Percentiles rank a stretch among this genome's conserved stretches.
Conservation (phyloP, 1,140 invertebrate species). For the Tetraneura akinire region DNA sequence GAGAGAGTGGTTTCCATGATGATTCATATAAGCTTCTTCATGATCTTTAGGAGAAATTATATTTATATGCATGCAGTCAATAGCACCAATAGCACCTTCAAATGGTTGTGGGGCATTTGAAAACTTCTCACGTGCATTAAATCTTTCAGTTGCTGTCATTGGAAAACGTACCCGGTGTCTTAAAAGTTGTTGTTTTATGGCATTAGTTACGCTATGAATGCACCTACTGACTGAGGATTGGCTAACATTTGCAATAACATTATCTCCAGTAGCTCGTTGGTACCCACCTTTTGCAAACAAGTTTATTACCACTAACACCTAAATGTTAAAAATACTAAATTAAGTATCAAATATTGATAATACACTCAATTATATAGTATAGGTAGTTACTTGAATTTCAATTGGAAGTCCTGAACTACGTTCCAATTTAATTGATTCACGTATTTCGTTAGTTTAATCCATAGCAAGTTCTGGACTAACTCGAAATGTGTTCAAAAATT, state of each 20-base stretch:
- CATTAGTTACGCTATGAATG: no score
- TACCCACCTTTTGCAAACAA: not conserved
- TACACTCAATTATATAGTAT: not conserved
- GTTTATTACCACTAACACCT: not conserved
- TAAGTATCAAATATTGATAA: not conserved
- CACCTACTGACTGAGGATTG: slow-evolving; percentile 23
- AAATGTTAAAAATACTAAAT: no score
- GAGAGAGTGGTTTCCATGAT: no score
- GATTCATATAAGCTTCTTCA: no score
- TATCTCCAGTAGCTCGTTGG: not conserved
- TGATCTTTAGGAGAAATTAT: no score
- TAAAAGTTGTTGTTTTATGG: slow-evolving; percentile 13
- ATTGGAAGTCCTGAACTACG: not conserved
- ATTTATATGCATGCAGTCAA: no score
- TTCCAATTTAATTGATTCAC: not conserved
- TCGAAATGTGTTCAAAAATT: slow-evolving; percentile 6
- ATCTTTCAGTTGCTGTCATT: no score
- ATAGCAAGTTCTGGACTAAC: not conserved
- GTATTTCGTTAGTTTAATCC: not conserved
- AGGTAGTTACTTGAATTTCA: not conserved
- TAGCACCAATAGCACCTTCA: no score
- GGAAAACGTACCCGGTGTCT: not conserved
- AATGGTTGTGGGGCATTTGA: no score
- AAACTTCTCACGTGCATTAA: no score
- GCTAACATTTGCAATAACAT: slow-evolving; percentile 15